Base-by-base conservation (phyloP, 2,888 invertebrate genomes). In the Caenorhabditis plicata region DNA sequence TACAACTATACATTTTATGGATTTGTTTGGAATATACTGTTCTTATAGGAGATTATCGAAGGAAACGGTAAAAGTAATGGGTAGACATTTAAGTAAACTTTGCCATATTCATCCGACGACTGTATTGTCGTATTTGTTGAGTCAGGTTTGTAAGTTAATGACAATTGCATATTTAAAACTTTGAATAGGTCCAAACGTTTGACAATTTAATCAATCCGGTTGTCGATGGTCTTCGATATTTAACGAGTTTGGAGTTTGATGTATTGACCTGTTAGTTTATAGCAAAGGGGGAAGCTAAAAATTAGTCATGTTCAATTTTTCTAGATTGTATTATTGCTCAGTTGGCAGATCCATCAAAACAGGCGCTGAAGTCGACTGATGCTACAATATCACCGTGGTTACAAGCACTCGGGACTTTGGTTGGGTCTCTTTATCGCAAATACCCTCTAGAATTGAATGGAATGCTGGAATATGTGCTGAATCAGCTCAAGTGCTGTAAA, bases 61-160 rank as follows among this genome's bases (percentile, higher is more conserved):
- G 81, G 98, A 99, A 82, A 98, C 94, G 78, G 92, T 95, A 5
- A 98, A 96, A 82, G 92, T 91, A 1, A 90, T 93, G 60, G 98
- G 98, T 0, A 86, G 98, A 55, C 88, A 90, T 41, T 90, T 99
- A 65, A 98, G 96, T 13, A 99, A 99, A 85, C 85, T 96, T 27
- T 92, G 93, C 23, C 96, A 98, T 82, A 91, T 91, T 43, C 91
- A 93, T 36, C 96, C 99, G 0, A 90, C 91, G 8, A 89, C 92
- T 76, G 86, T 99, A 5, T 95, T 98, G 81, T 95, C 98, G 84
- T 95, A 96, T 82, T 91, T 92, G 74, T 86, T 79, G 25, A 68
- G 53, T 32, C 74, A 73, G 50, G 90, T 93, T 65, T n/a, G n/a
- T n/a, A n/a, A n/a, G n/a, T n/a, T n/a, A n/a, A n/a, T n/a, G n/a